phyloP scores from a whole-genome alignment of 2,888 invertebrate species.

The Leptinotarsa rubiginosa region DNA sequence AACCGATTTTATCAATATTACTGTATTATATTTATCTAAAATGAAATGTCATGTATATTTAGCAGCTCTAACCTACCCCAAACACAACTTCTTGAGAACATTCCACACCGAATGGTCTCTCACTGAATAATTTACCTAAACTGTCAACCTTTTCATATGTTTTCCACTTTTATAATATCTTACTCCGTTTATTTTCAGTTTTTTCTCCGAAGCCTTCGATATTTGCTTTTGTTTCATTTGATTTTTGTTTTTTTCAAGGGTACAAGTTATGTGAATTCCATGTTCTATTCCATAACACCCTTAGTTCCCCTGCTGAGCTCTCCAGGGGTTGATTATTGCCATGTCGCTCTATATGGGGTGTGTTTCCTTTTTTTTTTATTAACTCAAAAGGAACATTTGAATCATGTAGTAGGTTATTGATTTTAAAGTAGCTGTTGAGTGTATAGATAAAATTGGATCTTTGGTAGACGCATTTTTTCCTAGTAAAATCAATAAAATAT shows the following conservation, averaged over 20 bases:
- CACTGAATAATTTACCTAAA: constrained; percentile 14
- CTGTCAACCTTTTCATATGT: constrained; percentile 28
- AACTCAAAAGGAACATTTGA: constrained; percentile 12
- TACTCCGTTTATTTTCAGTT: neutral
- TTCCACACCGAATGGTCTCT: constrained; percentile 21
- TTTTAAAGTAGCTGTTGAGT: neutral
- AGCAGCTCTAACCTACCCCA: constrained; percentile 22
- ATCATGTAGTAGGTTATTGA: neutral
- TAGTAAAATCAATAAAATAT: too few species aligned
- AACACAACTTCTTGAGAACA: constrained; percentile 33
- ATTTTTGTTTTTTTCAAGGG: constrained; percentile 25
- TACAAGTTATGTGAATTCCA: constrained; percentile 46
- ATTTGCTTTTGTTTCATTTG: constrained; percentile 13
- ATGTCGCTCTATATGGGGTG: constrained; percentile 34
- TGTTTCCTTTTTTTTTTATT: constrained; percentile 21
- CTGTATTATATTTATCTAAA: neutral
- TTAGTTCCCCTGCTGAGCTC: neutral
- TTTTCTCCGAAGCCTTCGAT: constrained; percentile 1
- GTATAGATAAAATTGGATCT: neutral
- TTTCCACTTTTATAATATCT: constrained; percentile 34
- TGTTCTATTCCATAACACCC: constrained; percentile 43
- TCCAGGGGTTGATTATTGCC: constrained; percentile 38
- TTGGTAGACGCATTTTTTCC: too few species aligned
- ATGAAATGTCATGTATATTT: too few species aligned
- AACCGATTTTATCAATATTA: neutral